Evolutionary conservation across 2,113 vertebrate species (phyloP).

Genomic region (Hippocampus guttulatus): DNA sequence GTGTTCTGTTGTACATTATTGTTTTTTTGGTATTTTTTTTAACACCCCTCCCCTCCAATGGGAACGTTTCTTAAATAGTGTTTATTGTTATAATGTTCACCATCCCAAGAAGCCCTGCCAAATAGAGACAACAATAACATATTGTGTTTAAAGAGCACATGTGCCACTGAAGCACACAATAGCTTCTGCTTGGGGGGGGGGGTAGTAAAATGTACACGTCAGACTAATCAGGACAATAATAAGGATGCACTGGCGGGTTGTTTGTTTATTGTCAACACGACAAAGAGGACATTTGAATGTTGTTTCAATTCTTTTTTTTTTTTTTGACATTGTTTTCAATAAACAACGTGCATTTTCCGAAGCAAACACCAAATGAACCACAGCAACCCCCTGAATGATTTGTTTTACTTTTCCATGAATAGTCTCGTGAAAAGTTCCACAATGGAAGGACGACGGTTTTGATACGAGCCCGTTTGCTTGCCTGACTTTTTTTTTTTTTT

Average conservation of each 20-base stretch:
- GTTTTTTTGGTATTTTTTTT: constrained; percentile 32
- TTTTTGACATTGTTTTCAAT: background rate
- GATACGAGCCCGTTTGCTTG: no score
- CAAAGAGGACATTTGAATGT: constrained; percentile 1
- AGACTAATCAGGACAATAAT: constrained; percentile 39
- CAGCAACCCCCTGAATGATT: no score
- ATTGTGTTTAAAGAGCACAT: constrained; percentile 19
- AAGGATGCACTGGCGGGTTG: constrained; percentile 26
- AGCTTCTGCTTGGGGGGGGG: constrained; percentile 27
- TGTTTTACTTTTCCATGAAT: no score
- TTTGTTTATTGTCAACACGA: constrained; percentile 10
- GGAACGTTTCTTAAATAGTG: background rate
- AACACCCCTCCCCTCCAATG: background rate
- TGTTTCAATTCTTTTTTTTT: background rate
- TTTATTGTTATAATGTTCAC: constrained; percentile 1
- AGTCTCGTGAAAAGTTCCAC: no score
- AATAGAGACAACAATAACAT: constrained; percentile 59
- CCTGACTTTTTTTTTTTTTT: no score
- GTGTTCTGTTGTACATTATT: constrained; percentile 64
- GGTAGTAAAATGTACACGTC: constrained; percentile 46
- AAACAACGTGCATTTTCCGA: no score
- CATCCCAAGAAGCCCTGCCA: constrained; percentile 56
- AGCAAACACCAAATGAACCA: no score
- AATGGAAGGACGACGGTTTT: no score
- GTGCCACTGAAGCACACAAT: constrained; percentile 42